Conservation (phyloP, 2,113 vertebrate genomes). For the Aleadryas rufinucha region DNA sequence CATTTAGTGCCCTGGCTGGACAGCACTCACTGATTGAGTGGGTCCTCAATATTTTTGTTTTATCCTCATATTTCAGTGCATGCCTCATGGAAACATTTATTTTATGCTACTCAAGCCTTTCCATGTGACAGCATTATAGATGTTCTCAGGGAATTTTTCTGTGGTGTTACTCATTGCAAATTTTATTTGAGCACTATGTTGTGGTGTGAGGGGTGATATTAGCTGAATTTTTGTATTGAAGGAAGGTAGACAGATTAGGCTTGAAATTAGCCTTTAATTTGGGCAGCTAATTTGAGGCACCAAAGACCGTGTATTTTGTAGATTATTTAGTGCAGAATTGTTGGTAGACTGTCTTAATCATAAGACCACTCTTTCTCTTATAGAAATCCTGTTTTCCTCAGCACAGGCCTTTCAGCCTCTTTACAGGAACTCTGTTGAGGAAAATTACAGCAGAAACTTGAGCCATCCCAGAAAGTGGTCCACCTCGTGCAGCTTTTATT, state of each 20-base stretch:
- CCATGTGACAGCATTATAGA: background rate
- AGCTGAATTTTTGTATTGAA: background rate
- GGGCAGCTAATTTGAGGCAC: background rate
- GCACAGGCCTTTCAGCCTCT: background rate
- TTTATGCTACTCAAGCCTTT: background rate
- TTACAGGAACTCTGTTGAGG: background rate
- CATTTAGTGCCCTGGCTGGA: background rate
- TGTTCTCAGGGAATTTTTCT: background rate
- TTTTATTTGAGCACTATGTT: background rate
- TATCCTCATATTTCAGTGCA: background rate
- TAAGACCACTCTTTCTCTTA: background rate
- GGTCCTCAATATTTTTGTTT: background rate
- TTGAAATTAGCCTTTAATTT: background rate
- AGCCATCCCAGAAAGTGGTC: background rate
- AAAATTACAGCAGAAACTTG: background rate
- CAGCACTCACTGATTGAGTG: background rate
- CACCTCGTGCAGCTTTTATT: background rate
- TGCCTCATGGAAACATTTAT: background rate
- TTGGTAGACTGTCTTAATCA: background rate
- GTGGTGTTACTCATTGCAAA: background rate
- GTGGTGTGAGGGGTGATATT: background rate
- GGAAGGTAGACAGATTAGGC: background rate
- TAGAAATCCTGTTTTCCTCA: background rate
- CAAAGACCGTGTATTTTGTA: background rate
- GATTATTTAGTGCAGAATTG: background rate